Base-by-base conservation (phyloP, 2,113 vertebrate genomes). In the Colinus virginianus region DNA sequence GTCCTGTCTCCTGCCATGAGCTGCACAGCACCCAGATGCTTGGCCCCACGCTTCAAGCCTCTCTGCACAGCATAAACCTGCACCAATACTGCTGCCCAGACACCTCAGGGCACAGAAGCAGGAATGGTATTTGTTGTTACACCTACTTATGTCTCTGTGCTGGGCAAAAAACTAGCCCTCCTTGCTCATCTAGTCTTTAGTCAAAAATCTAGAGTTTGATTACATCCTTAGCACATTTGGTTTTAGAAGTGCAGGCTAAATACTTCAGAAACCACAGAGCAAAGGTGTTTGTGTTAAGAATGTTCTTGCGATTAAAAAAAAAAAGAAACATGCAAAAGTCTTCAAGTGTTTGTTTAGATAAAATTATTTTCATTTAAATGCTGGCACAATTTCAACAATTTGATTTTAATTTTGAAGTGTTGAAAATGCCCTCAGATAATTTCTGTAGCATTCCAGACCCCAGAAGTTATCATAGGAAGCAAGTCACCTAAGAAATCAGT, bases 371-470 rank as follows among this genome's bases (percentile, higher is more conserved):
- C 70, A 91, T 71, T 78, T 70, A 91, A 90, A 95, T 91, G 62
- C 83, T 85, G 81, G 90, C 68, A 83, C n/a, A 10, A 56, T 43
- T 72, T 85, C 81, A 95, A 84, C 56, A 84, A 79, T 56, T 89
- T 81, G 55, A 56, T 87, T 51, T 91, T 82, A 92, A 78, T 92
- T 82, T 34, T 90, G 66, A 93, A 92, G 81, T 89, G 64, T 62
- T 94, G 79, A 94, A 95, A 96, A 78, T 81, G 61, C 55, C 42
- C 91, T 75, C 80, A 68, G 49, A 93, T 93, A 45, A 92, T 62
- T 94, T 88, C 75, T 76, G 30, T 92, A 84, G 91, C 48, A 68
- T 93, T 95, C 88, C 74, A 84, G 78, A 87, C 77, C 17, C 68
- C 77, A 58, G 28, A 78, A 68, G 51, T 26, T 34, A 93, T 71